phyloP scores from a whole-genome alignment of 2,113 vertebrate species.

The Enhydra lutris region DNA sequence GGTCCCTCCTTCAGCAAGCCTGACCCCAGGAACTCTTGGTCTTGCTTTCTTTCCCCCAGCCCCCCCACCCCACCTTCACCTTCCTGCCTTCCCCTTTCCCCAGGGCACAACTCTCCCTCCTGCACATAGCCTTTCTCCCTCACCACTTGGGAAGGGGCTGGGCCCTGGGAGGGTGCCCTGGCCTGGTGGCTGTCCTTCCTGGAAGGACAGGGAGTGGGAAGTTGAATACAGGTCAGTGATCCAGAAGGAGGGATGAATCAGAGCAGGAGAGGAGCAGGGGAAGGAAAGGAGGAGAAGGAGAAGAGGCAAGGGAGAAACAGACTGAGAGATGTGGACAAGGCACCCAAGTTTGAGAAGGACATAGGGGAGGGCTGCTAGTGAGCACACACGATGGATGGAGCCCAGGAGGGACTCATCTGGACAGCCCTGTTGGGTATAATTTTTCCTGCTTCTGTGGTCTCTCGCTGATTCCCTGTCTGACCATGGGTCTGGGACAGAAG shows the following conservation, averaged over 20 bases:
- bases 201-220: background rate
- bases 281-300: background rate
- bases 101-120: background rate
- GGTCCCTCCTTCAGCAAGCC: background rate
- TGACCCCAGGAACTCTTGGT: background rate
- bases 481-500: background rate
- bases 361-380: too few species aligned
- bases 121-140: background rate
- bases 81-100: background rate
- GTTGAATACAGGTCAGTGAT: background rate
- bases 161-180: background rate
- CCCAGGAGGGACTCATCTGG: background rate
- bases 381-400: too few species aligned
- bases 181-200: background rate
- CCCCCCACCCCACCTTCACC: background rate
- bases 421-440: fast-evolving
- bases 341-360: background rate
- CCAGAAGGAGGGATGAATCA: background rate
- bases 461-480: background rate
- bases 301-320: background rate
- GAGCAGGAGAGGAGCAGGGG: too few species aligned
- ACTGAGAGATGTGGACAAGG: background rate
- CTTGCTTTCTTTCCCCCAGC: background rate
- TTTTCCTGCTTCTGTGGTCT: background rate
- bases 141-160: background rate